Evolutionary conservation across 2,113 vertebrate genomes (phyloP).

Genomic region (Gracilinanus agilis): DNA sequence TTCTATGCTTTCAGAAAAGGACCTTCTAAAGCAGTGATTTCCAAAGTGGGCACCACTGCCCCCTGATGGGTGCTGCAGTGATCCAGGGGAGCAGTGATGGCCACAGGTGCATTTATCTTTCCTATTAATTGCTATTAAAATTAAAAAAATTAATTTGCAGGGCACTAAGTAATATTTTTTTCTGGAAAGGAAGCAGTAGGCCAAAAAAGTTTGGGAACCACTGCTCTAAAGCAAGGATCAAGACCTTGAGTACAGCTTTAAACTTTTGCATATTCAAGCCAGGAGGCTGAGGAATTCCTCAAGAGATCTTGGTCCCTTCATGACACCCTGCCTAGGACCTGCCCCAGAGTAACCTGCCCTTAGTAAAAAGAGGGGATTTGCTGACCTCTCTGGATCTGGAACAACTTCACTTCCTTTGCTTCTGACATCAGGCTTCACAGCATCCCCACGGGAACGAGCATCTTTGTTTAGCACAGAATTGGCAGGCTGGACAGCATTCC

Average conservation of each 20-base stretch:
- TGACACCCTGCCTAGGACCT: not conserved
- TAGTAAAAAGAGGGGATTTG: not conserved
- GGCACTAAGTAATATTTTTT: no score
- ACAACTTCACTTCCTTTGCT: not conserved
- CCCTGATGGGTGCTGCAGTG: no score
- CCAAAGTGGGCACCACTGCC: no score
- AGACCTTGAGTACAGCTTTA: not conserved
- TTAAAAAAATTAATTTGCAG: no score
- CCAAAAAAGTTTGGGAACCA: no score
- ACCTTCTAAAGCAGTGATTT: fast-evolving
- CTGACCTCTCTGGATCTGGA: conserved; percentile 25
- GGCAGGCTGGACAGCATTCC: not conserved
- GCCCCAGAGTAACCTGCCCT: not conserved
- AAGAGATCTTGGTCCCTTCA: not conserved
- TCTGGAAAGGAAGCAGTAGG: no score
- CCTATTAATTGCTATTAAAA: no score
- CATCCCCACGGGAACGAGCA: no score
- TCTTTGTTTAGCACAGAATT: not conserved
- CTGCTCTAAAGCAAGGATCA: not conserved
- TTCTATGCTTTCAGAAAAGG: not conserved
- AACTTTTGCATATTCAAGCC: not conserved
- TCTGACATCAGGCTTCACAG: not conserved
- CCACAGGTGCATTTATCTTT: no score
- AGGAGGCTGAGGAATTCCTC: not conserved
- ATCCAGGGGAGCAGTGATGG: no score